Evolutionary conservation across 2,797 vertebrate genomes (phyloP), one percentile per base, ranked within the genome.

Genomic region (Dermochelys coriacea): DNA sequence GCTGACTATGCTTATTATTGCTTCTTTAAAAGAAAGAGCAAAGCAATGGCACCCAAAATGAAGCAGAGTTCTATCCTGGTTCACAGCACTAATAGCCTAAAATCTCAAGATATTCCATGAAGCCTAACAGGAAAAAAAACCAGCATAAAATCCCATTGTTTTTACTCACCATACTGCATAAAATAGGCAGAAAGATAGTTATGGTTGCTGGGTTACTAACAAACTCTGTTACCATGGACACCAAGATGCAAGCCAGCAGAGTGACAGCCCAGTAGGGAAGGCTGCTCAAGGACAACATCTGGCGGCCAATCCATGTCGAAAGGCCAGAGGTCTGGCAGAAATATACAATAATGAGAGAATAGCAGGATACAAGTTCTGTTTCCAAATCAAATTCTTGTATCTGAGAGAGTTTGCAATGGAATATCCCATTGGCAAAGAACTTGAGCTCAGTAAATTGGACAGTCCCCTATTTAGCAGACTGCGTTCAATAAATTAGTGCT

Each of bases 141-240:
- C 5, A 75, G 37, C 47, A 55, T 84, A 94, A 95, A 93, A 82
- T 57, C 49, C 71, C 8, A 2, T 75, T 29, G 6, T 16, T 85
- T 47, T 31, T 86, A 97, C 98, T 97, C 97, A 99, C 99, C 99
- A 99, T 98, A 1, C 99, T 99, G 88, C 99, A 99, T 79, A 99
- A 97, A 98, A 99, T 99, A 93, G 99, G 99, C 93, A 99, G 98
- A 97, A 99, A 99, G 91, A 99, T 99, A 2, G 99, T 99, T 96
- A 99, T 99, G 57, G 99, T 99, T 81, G 99, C 99, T 1, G 99
- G 99, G 96, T 99, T 99, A 96, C 99, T 99, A 92, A 99, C 99
- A 18, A 99, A 99, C 98, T 99, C 99, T 0, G 99, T 99, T 96
- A 99, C 98, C 1, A 98, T 98, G 14, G 99, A 99, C 88, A 99